These are phyloP conservation scores for Sturnira hondurensis DNA, from an alignment of 2,113 vertebrate genomes.

Conservation along the genomic window DNA sequence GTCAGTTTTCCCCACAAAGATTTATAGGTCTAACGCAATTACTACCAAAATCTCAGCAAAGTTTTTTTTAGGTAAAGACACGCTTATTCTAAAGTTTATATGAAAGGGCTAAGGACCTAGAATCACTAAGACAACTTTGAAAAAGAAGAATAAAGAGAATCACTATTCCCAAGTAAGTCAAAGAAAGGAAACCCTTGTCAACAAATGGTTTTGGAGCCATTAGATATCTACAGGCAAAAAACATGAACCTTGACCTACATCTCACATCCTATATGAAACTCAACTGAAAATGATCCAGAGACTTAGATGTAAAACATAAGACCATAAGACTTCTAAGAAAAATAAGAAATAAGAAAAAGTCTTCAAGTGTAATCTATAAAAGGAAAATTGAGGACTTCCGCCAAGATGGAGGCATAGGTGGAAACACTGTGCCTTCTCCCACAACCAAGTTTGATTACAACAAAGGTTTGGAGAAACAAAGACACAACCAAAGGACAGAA, in stretches of 20 bases:
- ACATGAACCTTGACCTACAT: not conserved
- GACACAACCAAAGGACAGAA: no score
- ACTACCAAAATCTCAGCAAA: conserved; percentile 8
- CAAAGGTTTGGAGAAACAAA: no score
- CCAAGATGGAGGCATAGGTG: no score
- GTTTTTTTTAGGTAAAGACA: conserved; percentile 21
- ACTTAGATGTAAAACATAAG: not conserved
- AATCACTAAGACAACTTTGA: not conserved
- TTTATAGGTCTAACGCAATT: not conserved
- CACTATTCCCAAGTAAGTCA: not conserved
- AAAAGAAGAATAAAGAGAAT: not conserved
- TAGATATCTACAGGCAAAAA: not conserved
- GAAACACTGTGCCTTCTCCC: no score
- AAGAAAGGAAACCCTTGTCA: conserved; percentile 17
- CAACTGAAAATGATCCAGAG: conserved; percentile 6
- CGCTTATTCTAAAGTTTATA: conserved; percentile 15
- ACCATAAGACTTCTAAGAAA: not conserved
- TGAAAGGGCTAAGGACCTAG: conserved; percentile 5
- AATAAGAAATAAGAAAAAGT: not conserved
- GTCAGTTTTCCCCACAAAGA: not conserved
- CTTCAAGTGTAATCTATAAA: conserved; percentile 16
- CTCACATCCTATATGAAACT: not conserved
- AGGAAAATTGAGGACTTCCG: not conserved
- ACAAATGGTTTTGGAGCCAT: not conserved
- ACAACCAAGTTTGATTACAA: no score